Evolutionary conservation across 2,797 vertebrate genomes (phyloP).

Genomic region (Echiichthys vipera): DNA sequence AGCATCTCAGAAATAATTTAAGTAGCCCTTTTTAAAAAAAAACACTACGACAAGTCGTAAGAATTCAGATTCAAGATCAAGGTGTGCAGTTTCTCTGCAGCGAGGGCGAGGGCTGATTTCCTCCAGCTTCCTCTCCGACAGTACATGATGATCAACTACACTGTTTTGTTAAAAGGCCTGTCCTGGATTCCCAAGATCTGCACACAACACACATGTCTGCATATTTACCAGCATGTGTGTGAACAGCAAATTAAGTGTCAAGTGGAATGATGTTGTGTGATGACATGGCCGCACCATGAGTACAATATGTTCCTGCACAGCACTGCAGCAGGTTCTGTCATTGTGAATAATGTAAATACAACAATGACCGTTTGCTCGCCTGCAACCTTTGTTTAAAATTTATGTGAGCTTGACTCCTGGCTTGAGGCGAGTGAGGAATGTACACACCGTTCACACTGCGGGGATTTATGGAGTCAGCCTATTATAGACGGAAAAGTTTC

Average conservation of each 20-base stretch:
- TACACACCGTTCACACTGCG: neutral
- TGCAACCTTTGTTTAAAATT: conserved; percentile 36
- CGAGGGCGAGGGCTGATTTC: conserved; percentile 32
- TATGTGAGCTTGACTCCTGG: conserved; percentile 13
- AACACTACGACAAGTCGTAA: conserved; percentile 64
- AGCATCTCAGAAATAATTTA: conserved; percentile 76
- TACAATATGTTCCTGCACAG: conserved; percentile 31
- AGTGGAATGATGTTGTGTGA: conserved; percentile 55
- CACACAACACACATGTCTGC: conserved; percentile 44
- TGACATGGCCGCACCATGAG: conserved; percentile 36
- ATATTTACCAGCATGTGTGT: conserved; percentile 59
- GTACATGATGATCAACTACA: conserved; percentile 33
- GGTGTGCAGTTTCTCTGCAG: conserved; percentile 52
- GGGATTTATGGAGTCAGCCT: conserved; percentile 54
- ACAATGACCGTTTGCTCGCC: conserved; percentile 42
- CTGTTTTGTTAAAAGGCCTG: conserved; percentile 69
- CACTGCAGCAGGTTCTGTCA: conserved; percentile 34
- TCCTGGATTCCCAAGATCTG: conserved; percentile 46
- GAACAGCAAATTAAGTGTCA: conserved; percentile 69
- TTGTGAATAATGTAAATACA: conserved; percentile 49
- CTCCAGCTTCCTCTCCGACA: conserved; percentile 23
- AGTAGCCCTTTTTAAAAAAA: conserved; percentile 68
- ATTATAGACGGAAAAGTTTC: conserved; percentile 56
- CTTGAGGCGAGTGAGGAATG: conserved; percentile 39
- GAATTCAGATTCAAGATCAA: conserved; percentile 75